These are phyloP conservation scores for Sminthurides aquaticus DNA, from an alignment of 2,888 invertebrate genomes.

Conservation along the genomic window DNA sequence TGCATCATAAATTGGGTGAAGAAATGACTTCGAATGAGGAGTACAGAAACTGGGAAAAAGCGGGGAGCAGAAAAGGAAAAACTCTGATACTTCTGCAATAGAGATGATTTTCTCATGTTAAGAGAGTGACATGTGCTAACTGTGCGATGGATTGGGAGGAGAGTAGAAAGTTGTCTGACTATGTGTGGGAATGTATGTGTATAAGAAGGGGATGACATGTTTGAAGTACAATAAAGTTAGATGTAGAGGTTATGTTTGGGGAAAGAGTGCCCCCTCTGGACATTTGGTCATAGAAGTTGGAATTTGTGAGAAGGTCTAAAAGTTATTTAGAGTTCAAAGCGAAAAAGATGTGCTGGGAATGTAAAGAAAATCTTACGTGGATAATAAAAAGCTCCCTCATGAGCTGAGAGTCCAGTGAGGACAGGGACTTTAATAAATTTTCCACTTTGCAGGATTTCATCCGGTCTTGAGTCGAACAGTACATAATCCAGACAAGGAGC, in stretches of 20 bases:
- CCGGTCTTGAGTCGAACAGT: slow-evolving; percentile 37
- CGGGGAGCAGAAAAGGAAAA: background rate
- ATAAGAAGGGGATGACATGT: background rate
- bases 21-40: slow-evolving; percentile 1
- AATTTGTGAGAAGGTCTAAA: background rate
- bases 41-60: background rate
- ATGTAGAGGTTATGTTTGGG: background rate
- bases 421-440: slow-evolving; percentile 42
- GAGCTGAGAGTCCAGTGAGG: slow-evolving; percentile 43
- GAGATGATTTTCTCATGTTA: background rate
- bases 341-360: slow-evolving; percentile 2
- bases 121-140: background rate
- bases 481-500: slow-evolving; percentile 42
- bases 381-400: slow-evolving; percentile 44
- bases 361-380: slow-evolving; percentile 38
- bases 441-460: slow-evolving; percentile 36
- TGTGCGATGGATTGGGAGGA: background rate
- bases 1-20: background rate
- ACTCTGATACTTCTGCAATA: too few relatives aligned
- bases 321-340: background rate
- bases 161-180: too few relatives aligned
- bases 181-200: background rate
- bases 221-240: background rate
- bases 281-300: background rate
- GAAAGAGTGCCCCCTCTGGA: background rate